phyloP scores from a whole-genome alignment of 2,888 invertebrate species.

The Girardia tigrina region DNA sequence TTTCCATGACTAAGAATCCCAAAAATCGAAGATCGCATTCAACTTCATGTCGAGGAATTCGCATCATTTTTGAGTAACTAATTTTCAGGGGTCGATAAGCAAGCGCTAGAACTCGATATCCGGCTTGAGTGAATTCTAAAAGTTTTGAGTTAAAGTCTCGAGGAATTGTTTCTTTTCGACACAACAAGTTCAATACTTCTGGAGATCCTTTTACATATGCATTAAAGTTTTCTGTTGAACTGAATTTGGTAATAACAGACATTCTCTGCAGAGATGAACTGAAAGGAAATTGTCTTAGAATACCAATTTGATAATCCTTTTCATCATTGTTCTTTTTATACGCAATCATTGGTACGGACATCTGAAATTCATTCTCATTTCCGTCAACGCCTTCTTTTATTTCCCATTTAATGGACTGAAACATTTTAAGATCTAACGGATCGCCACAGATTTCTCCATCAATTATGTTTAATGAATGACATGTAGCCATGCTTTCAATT shows the following conservation, averaged over 20 bases:
- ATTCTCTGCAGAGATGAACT: conserved; percentile 69
- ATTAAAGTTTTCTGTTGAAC: conserved; percentile 63
- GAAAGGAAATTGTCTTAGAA: conserved; percentile 68
- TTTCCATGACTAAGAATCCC: conserved; percentile 83
- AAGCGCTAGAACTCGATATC: conserved; percentile 54
- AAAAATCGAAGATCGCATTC: conserved; percentile 68
- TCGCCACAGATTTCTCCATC: conserved; percentile 50
- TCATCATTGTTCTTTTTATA: background rate
- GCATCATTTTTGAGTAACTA: conserved; percentile 48
- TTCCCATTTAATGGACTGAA: conserved; percentile 50
- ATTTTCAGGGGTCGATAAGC: conserved; percentile 51
- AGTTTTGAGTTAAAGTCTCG: conserved; percentile 51
- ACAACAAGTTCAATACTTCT: conserved; percentile 71
- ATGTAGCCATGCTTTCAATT: conserved; percentile 50
- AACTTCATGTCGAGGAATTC: conserved; percentile 51
- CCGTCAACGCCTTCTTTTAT: conserved; percentile 14
- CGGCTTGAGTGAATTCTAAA: conserved; percentile 52
- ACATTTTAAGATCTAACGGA: conserved; percentile 53
- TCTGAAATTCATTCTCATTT: background rate
- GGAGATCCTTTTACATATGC: conserved; percentile 75
- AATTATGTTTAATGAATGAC: conserved; percentile 52
- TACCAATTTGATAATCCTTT: conserved; percentile 54
- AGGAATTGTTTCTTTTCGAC: conserved; percentile 58
- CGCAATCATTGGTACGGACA: conserved; percentile 1
- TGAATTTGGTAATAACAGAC: conserved; percentile 67